These are phyloP conservation scores for Pterocles orientalis DNA, from an alignment of 2,113 vertebrate species.

Conservation along the genomic window DNA sequence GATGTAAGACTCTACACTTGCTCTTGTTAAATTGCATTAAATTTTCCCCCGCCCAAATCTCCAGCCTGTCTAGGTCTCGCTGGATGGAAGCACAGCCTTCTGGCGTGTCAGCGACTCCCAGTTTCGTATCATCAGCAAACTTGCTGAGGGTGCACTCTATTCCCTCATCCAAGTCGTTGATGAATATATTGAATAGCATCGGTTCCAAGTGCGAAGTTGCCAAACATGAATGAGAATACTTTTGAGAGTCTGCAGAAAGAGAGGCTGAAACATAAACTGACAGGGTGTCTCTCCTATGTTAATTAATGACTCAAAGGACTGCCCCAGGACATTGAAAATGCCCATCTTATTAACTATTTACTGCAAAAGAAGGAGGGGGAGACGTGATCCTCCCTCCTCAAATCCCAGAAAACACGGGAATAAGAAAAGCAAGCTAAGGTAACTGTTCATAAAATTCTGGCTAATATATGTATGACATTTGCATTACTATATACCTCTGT, in stretches of 20 bases:
- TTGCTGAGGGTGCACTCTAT: too few species aligned
- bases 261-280: not conserved
- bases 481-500: not conserved
- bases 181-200: too few species aligned
- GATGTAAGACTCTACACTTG: too few species aligned
- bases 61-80: too few species aligned
- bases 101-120: too few species aligned
- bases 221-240: not conserved
- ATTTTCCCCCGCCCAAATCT: too few species aligned
- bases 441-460: not conserved
- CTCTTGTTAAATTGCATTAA: too few species aligned
- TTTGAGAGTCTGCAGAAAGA: not conserved
- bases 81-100: too few species aligned
- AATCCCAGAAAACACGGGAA: not conserved
- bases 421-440: not conserved
- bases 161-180: too few species aligned
- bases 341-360: not conserved
- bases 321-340: not conserved
- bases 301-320: conserved; percentile 17
- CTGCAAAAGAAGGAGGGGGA: not conserved
- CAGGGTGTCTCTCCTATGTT: not conserved
- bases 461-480: not conserved
- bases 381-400: not conserved
- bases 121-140: too few species aligned
- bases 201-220: not conserved